These are phyloP conservation scores for Protonemura montana DNA, from an alignment of 2,888 invertebrate genomes.

Conservation along the genomic window DNA sequence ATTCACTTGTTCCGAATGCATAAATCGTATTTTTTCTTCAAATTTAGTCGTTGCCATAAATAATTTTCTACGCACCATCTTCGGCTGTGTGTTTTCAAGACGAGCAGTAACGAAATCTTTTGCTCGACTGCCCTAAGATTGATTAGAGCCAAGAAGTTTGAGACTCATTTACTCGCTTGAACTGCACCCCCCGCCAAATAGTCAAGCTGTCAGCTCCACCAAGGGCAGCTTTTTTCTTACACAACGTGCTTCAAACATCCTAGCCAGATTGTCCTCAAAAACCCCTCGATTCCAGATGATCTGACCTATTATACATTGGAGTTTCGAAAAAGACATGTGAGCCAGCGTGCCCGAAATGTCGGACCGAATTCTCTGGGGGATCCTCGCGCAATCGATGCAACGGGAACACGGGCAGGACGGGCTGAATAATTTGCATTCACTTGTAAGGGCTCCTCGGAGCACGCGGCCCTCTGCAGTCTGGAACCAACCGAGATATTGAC, in stretches of 20 bases:
- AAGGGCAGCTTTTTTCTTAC: no score
- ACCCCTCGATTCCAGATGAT: background rate
- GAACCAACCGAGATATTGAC: background rate
- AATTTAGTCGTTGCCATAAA: background rate
- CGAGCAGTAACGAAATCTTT: background rate
- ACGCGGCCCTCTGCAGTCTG: background rate
- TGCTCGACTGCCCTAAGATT: background rate
- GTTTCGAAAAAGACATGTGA: background rate
- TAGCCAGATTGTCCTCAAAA: background rate
- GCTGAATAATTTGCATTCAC: slow-evolving; percentile 1
- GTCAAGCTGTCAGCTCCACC: background rate
- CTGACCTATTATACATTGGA: background rate
- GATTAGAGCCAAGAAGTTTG: background rate
- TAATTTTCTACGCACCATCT: background rate
- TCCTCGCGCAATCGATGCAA: background rate
- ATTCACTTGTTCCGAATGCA: no score
- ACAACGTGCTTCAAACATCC: background rate
- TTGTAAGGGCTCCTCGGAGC: background rate
- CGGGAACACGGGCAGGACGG: background rate
- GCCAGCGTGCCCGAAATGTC: background rate
- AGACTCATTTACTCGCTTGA: background rate
- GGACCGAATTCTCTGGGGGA: background rate
- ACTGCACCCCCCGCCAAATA: background rate
- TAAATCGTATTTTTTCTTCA: background rate
- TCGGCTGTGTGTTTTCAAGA: background rate